Evolutionary conservation across 2,113 vertebrate species (phyloP), one percentile per base, ranked within the genome.

Genomic region (Balaeniceps rex): DNA sequence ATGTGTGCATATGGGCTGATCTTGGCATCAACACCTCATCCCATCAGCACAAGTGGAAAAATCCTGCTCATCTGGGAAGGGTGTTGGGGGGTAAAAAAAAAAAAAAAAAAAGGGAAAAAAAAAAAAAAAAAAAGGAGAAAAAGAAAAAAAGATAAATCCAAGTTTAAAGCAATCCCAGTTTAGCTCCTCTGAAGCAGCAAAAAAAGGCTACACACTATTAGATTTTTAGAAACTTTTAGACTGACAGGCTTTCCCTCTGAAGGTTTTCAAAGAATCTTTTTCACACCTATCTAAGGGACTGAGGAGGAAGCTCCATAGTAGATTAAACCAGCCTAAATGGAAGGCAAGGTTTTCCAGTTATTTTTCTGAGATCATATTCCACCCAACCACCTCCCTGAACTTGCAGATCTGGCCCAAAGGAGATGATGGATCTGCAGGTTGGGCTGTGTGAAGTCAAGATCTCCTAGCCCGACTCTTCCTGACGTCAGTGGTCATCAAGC

Each of bases 21-120:
- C 65, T 57, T 11, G 76, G 83, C 76, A 80, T 5, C 61, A n/a
- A 11, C 55, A 16, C n/a, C 74, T 24, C 26, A n/a, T 9, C 65
- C 49, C 44, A 34, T 19, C 38, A 63, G 61, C 54, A 21, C 34
- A 25, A 49, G 63, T 40, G 78, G 71, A 44, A 80, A 38, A 75
- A 10, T n/a, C 36, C 69, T 87, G 74, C 70, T 88, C 16, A 0
- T 6, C 11, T 15, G 6, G 28, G 57, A 65, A 65, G 18, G 19
- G 12, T 3, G 11, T 0, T 51, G 82, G 54, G 38, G 4, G 4
- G 5, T 5, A 15, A 22, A 6, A 19, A 17, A 2, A n/a, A 11
- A 12, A 5, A 12, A 75, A 52, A 38, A 3, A 33, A 29, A 42
- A 24, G n/a, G n/a, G 40, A 5, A 13, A 75, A 46, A 40, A 3